phyloP scores from a whole-genome alignment of 2,113 vertebrate species.

The Paramisgurnus dabryanus region DNA sequence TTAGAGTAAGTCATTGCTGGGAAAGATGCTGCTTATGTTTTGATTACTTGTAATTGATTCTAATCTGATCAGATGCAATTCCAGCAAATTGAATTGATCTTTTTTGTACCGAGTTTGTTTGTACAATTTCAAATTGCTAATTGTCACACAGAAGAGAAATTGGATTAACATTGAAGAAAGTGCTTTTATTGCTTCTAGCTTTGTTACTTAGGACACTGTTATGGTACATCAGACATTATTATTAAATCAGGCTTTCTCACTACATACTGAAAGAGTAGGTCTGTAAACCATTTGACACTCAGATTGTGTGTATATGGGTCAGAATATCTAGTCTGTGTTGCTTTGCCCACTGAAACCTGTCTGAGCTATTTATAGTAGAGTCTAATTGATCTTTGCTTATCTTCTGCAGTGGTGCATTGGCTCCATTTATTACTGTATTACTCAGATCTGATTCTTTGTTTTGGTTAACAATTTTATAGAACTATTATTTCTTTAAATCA shows the following conservation, averaged over 20 bases:
- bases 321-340: constrained; percentile 42
- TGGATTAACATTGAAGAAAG: too few species aligned
- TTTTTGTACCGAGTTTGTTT: too few species aligned
- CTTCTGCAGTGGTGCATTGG: constrained; percentile 34
- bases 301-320: constrained; percentile 50
- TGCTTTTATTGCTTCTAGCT: too few species aligned
- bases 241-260: neutral
- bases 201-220: neutral
- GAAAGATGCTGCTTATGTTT: neutral
- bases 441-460: neutral
- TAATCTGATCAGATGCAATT: neutral
- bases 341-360: constrained; percentile 34
- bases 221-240: neutral
- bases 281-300: constrained; percentile 2
- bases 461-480: too few species aligned
- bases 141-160: too few species aligned
- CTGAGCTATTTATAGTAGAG: constrained; percentile 46
- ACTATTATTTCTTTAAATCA: too few species aligned
- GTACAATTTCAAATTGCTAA: too few species aligned
- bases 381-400: constrained; percentile 46
- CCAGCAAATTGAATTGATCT: too few species aligned
- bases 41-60: neutral
- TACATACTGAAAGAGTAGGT: neutral
- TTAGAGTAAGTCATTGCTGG: constrained; percentile 86
- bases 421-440: constrained; percentile 5